phyloP scores from a whole-genome alignment of 2,797 vertebrate species.

The Nyctalus aviator region DNA sequence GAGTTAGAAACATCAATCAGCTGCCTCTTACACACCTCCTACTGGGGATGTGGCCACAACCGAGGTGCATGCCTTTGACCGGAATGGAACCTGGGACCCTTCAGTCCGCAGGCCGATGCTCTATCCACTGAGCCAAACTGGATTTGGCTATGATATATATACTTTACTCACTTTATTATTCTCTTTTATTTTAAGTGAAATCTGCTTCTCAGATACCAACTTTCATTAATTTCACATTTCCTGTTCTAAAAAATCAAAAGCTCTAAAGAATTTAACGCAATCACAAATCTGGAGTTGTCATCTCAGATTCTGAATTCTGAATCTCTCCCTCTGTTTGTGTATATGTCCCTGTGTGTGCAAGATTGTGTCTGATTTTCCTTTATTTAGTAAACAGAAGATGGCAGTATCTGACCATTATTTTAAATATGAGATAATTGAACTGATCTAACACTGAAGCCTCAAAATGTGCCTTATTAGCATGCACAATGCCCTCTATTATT shows the following conservation, averaged over 20 bases:
- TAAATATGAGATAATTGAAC: background rate
- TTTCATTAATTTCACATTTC: background rate
- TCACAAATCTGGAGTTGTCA: background rate
- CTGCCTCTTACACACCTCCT: too few species aligned
- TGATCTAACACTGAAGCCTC: background rate
- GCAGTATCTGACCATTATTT: slow-evolving; percentile 64
- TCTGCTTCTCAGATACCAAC: background rate
- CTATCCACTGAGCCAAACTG: too few species aligned
- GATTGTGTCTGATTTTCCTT: background rate
- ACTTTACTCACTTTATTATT: too few species aligned
- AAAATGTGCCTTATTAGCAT: background rate
- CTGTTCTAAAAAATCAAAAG: background rate
- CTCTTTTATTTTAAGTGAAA: slow-evolving; percentile 1
- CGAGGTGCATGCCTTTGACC: too few species aligned
- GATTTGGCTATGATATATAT: too few species aligned
- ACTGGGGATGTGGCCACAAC: too few species aligned
- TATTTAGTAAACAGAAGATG: slow-evolving; percentile 74
- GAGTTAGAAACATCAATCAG: too few species aligned
- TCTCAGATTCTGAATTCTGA: background rate
- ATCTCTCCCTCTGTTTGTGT: background rate
- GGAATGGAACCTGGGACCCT: too few species aligned
- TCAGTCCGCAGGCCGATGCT: too few species aligned
- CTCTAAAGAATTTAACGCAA: background rate
- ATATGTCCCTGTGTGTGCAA: rapidly evolving
- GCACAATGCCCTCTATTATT: background rate